Evolutionary conservation across 2,888 invertebrate genomes (phyloP).

Genomic region (Caradrina clavipalpis): DNA sequence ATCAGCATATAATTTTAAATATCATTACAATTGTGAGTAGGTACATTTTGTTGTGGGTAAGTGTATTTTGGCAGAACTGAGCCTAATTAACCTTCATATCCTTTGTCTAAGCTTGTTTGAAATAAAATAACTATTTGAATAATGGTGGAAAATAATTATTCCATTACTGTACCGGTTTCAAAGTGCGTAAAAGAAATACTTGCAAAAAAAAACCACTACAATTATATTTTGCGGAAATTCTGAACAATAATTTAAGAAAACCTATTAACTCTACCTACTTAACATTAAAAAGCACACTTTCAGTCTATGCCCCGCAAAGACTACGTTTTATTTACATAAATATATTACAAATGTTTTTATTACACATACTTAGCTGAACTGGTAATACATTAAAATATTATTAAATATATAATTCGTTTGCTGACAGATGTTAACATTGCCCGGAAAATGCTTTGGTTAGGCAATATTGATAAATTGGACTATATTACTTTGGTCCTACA

Average conservation of each 20-base stretch:
- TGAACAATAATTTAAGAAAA: slow-evolving; percentile 32
- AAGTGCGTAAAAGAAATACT: slow-evolving; percentile 30
- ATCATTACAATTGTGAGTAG: too few species aligned
- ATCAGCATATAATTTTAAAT: too few species aligned
- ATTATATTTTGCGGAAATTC: slow-evolving; percentile 14
- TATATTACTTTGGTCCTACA: slow-evolving; percentile 48
- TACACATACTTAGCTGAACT: slow-evolving; percentile 35
- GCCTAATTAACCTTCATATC: too few species aligned
- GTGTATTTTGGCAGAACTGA: too few species aligned
- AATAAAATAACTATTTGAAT: too few species aligned
- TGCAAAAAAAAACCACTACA: slow-evolving; percentile 4
- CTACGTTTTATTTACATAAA: slow-evolving; percentile 61
- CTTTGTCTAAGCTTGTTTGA: too few species aligned
- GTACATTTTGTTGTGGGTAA: too few species aligned
- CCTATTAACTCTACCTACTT: slow-evolving; percentile 53
- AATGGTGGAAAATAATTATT: too few species aligned
- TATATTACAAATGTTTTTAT: slow-evolving; percentile 49
- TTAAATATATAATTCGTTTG: slow-evolving; percentile 39
- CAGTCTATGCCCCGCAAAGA: slow-evolving; percentile 72
- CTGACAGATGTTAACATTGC: slow-evolving; percentile 32
- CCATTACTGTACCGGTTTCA: too few species aligned
- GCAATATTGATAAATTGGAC: slow-evolving; percentile 52
- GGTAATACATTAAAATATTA: slow-evolving; percentile 51
- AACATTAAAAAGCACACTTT: slow-evolving; percentile 65
- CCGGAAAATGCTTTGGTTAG: slow-evolving; percentile 46